A percentile compares a stretch with the other conserved stretches of the same genome.
These are phyloP conservation scores for Ferrisia virgata DNA, from an alignment of 2,888 invertebrate species.

Conservation along the genomic window DNA sequence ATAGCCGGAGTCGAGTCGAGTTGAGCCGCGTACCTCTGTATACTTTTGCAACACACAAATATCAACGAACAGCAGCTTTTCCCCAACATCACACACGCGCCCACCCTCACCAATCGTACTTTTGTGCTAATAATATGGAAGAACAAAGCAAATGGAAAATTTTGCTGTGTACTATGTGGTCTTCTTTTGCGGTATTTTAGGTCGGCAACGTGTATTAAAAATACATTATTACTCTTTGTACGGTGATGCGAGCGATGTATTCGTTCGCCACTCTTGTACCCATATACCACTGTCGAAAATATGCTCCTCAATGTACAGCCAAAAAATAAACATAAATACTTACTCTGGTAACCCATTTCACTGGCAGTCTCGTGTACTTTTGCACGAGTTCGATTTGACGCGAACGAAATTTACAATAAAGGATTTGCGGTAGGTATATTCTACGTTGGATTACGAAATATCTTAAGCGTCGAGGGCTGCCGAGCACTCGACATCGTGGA, in stretches of 20 bases:
- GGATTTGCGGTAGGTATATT: not conserved
- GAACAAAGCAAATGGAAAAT: not conserved
- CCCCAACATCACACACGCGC: not conserved
- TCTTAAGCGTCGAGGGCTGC: not conserved
- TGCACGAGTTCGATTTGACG: not conserved
- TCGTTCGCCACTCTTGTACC: no score
- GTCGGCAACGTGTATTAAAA: not conserved
- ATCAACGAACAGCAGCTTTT: no score
- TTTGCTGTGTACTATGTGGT: not conserved
- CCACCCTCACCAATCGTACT: no score
- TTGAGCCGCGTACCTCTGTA: not conserved
- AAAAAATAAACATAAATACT: not conserved
- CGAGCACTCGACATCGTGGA: not conserved
- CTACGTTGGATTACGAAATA: not conserved
- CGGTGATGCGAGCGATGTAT: not conserved
- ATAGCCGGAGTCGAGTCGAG: no score
- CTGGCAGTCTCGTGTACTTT: not conserved
- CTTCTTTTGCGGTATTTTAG: not conserved
- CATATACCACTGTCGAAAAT: no score
- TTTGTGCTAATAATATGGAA: no score
- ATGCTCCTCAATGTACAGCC: no score
- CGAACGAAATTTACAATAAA: not conserved
- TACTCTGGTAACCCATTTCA: not conserved
- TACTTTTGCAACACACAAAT: not conserved
- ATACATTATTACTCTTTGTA: conserved; percentile 1